phyloP scores from a whole-genome alignment of 2,888 invertebrate genomes.

The Lutraria lutraria region DNA sequence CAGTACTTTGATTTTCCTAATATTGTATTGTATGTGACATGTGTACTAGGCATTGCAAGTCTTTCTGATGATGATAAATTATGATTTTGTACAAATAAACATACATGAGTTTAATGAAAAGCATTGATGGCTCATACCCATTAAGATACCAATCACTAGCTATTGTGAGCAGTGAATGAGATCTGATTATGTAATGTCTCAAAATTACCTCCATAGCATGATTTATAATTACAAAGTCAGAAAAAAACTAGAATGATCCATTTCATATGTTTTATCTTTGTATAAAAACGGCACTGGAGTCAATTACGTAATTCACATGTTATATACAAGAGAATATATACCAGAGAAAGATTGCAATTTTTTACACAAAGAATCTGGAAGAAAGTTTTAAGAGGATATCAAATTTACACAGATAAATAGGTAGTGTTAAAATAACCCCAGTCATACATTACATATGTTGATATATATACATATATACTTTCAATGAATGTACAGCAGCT shows the following conservation, averaged over 20 bases:
- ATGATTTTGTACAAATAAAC: too few relatives aligned
- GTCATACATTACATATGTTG: not conserved
- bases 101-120: too few relatives aligned
- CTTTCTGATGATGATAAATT: too few relatives aligned
- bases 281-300: not conserved
- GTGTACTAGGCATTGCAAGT: too few relatives aligned
- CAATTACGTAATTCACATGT: not conserved
- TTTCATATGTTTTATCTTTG: not conserved
- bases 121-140: too few relatives aligned
- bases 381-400: not conserved
- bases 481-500: too few relatives aligned
- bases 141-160: too few relatives aligned
- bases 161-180: not conserved
- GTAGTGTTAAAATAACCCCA: not conserved
- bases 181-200: not conserved
- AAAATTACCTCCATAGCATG: not conserved
- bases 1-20: too few relatives aligned
- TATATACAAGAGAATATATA: not conserved
- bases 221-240: not conserved
- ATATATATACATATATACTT: not conserved
- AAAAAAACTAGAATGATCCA: not conserved
- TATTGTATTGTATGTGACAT: too few relatives aligned
- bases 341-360: not conserved
- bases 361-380: not conserved
- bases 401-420: not conserved